Base-by-base conservation (phyloP, 2,888 invertebrate species). In the Elgonia sp. region DNA sequence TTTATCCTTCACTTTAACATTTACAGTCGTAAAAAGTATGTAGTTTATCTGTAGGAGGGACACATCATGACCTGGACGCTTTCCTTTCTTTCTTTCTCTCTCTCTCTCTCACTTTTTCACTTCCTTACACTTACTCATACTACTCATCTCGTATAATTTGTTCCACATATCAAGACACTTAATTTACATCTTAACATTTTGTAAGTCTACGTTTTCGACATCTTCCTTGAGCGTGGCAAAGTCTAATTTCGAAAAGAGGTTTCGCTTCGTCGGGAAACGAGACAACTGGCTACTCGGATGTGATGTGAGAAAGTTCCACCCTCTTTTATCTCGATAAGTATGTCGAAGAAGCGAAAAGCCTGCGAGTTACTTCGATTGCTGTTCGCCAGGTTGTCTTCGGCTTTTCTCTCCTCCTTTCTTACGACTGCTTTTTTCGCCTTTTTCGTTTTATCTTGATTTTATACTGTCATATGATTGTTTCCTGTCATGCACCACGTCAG, bases 311-410 rank as follows among this genome's bases (percentile, higher is more conserved):
- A 89, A 89, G 89, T 89, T 87, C 85, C 85, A 87, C 85, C 87
- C 87, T 89, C 87, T 87, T 89, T 89, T 85, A 87, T 89, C 87
- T 87, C 89, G 87, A 89, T 89, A 87, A 89, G 87, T 88, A 84
- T 88, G 70, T 82, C 88, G 88, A 82, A 76, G 85, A 87, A 87
- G 86, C 86, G 73, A 84, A 87, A 89, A 89, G 87, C 82, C 84
- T 84, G 89, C 42, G 73, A 84, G 86, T 86, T 86, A 82, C 82
- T 89, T 84, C 81, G 77, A 86, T 84, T 76, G 84, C 70, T 77
- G 84, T 67, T 65, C 70, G 70, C 81, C 76, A 81, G 80, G 72
- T 89, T 84, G 86, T 86, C 84, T 81, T 88, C 70, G 77, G 70
- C 83, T 63, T 62, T 72, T 63, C 53, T 67, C 70, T 29, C 42